Conservation (phyloP, 2,797 vertebrate species). For the Halcyon smyrnensis region DNA sequence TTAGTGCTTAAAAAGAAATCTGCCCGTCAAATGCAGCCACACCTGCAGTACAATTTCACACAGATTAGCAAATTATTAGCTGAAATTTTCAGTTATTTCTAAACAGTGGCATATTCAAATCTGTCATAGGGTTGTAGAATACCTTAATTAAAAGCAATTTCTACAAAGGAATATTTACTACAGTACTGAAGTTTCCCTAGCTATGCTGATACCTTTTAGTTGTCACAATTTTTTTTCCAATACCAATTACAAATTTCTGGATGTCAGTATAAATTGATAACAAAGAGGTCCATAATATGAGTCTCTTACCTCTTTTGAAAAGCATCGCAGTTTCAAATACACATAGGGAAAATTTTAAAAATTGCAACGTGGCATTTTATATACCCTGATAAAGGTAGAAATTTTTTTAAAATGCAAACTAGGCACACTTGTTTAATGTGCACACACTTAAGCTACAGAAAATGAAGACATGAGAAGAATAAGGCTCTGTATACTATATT, state of each 20-base stretch:
- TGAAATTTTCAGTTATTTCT: not conserved
- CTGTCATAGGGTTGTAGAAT: not conserved
- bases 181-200: not conserved
- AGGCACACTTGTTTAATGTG: not conserved
- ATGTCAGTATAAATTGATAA: not conserved
- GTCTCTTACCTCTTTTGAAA: not conserved
- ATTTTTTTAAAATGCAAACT: not conserved
- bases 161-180: not conserved
- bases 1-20: not conserved
- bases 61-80: not conserved
- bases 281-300: not conserved
- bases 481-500: not conserved
- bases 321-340: not conserved
- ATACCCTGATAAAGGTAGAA: not conserved
- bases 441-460: not conserved
- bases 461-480: not conserved
- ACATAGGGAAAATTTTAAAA: not conserved
- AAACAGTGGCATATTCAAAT: not conserved
- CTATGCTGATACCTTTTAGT: not conserved
- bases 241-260: not conserved
- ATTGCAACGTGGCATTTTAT: not conserved
- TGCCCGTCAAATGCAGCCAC: not conserved
- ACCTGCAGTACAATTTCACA: not conserved
- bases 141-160: not conserved
- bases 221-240: not conserved